Evolutionary conservation across 2,888 invertebrate genomes (phyloP).

Genomic region (Frankliniella fusca): DNA sequence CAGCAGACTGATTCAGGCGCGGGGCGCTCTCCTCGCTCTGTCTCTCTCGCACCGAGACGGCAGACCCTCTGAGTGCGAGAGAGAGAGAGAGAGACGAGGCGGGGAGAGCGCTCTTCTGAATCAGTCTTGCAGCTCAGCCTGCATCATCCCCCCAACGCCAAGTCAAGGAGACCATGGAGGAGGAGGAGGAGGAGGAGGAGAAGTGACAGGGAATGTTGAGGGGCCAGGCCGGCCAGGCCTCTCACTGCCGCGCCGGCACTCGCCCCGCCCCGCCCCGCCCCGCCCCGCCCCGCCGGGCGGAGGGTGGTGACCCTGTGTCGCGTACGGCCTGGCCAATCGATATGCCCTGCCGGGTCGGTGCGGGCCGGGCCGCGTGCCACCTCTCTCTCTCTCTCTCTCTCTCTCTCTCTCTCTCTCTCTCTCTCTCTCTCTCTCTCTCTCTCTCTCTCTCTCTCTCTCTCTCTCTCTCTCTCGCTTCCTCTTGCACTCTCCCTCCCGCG

Average conservation of each 20-base stretch:
- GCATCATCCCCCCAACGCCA: no score
- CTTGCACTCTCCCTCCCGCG: not conserved
- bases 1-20: no score
- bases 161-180: no score
- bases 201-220: not conserved
- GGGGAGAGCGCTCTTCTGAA: no score
- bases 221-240: not conserved
- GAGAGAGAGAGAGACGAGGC: no score
- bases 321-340: conserved; percentile 13
- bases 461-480: not conserved
- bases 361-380: not conserved
- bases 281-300: not conserved
- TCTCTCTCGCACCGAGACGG: no score
- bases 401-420: no score
- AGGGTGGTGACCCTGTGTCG: conserved; percentile 25
- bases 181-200: no score
- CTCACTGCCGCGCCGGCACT: not conserved
- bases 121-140: no score
- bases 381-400: not conserved
- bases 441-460: no score
- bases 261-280: not conserved
- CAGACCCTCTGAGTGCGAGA: no score
- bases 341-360: not conserved
- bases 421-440: not conserved
- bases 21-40: no score